Evolutionary conservation across 1,140 invertebrate species (phyloP), one percentile per base, ranked within the genome.

Genomic region (Rhagoletis zephyria): DNA sequence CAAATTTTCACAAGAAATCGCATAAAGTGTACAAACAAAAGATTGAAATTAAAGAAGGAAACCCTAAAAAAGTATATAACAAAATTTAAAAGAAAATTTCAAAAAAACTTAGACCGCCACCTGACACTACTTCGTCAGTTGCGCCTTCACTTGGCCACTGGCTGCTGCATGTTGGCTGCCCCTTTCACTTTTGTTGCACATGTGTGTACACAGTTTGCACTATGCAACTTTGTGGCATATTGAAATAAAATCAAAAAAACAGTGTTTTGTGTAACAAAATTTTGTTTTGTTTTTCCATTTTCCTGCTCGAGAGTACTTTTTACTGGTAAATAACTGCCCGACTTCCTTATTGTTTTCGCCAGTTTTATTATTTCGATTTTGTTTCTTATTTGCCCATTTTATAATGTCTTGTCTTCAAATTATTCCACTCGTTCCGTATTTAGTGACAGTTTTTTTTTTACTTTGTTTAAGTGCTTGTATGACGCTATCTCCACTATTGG

Each of bases 1-100:
- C 91, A 92, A 92, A 92, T 92, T 92, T 91, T 85, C 61, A 40
- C 87, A 88, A 87, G 77, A 67, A 85, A 85, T 61, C 19, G 40
- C 51, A 85, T 61, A 85, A 85, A 85, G 85, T 85, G 85, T 85
- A 30, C 85, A 81, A 81, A 81, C 74, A 81, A 81, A 81, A 81
- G 74, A 81, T 81, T 81, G 48, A 81, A 81, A 81, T 56, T 56
- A 81, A 81, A 81, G n/a, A 2, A 30, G 19, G 74, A 51, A 56
- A 74, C 6, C 2, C 16, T 42, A 48, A 45, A 45, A 70, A 70
- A 65, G 1, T 10, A 67, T 40, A 67, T 30, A 4, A 14, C 3
- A 56, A 81, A 81, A 30, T 30, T 30, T 30, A 30, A 56, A 19
- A 3, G 45, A 81, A 81, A 56, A 81, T 4, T 67, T 67, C 10